phyloP scores from a whole-genome alignment of 2,797 vertebrate genomes.

The Lithobates pipiens region DNA sequence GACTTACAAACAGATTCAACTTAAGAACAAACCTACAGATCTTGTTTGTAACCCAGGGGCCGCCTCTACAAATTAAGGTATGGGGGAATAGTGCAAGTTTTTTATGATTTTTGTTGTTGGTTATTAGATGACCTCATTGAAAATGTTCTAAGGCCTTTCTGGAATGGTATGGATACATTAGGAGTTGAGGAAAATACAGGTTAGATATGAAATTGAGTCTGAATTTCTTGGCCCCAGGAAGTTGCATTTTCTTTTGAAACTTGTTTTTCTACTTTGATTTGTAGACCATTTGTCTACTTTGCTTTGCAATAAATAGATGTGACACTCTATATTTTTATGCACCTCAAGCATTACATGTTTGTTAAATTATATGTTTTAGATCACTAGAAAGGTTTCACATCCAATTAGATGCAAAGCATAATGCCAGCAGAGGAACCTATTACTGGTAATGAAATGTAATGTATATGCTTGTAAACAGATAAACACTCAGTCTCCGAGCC shows the following conservation, averaged over 20 bases:
- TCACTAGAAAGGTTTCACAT: slow-evolving; percentile 31
- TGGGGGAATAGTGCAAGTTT: not conserved
- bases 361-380: slow-evolving; percentile 39
- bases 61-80: not conserved
- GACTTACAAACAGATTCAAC: no score
- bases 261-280: not conserved
- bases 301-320: slow-evolving; percentile 6
- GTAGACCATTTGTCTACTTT: slow-evolving; percentile 5
- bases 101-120: not conserved
- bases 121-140: not conserved
- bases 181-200: not conserved
- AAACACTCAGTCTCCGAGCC: slow-evolving; percentile 28
- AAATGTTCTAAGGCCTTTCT: not conserved
- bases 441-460: not conserved
- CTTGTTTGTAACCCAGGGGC: no score
- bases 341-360: slow-evolving; percentile 24
- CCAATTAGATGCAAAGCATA: slow-evolving; percentile 35
- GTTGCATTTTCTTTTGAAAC: not conserved
- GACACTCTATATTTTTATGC: slow-evolving; percentile 33
- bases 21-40: no score
- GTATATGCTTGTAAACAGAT: not conserved
- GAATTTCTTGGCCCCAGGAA: not conserved
- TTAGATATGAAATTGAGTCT: not conserved
- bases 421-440: slow-evolving; percentile 37
- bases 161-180: not conserved